These are phyloP conservation scores for Vollenhovia emeryi DNA, from an alignment of 1,140 invertebrate genomes.

Conservation along the genomic window DNA sequence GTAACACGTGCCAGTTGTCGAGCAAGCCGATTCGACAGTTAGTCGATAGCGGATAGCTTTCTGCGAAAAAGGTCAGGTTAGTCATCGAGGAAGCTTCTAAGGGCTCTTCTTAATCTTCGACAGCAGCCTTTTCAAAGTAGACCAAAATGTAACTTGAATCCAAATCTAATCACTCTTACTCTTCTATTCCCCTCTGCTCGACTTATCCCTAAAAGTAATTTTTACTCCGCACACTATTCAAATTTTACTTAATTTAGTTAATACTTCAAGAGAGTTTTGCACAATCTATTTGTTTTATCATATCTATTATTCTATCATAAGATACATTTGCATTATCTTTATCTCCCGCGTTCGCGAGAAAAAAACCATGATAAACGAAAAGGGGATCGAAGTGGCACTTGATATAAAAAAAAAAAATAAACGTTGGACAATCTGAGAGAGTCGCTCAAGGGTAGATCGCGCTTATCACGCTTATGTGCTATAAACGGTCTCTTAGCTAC, in stretches of 20 bases:
- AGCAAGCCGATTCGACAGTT: constrained; percentile 45
- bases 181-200: not conserved
- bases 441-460: constrained; percentile 8
- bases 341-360: not conserved
- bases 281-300: not conserved
- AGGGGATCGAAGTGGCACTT: not conserved
- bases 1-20: constrained; percentile 42
- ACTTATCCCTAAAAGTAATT: constrained; percentile 43
- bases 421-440: constrained; percentile 21
- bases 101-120: constrained; percentile 71
- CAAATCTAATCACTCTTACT: constrained; percentile 58
- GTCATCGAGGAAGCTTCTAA: constrained; percentile 73
- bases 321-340: constrained; percentile 12
- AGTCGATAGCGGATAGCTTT: constrained; percentile 71
- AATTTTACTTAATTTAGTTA: constrained; percentile 31
- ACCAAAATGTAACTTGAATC: constrained; percentile 51
- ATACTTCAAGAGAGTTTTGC: not conserved
- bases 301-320: not conserved
- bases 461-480: constrained; percentile 29
- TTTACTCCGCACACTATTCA: not conserved
- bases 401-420: constrained; percentile 22
- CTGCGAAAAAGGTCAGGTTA: constrained; percentile 66
- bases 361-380: not conserved
- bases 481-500: constrained; percentile 31
- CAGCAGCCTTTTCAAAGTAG: not conserved